Evolutionary conservation across 2,888 invertebrate genomes (phyloP), one percentile per base, ranked within the genome.

Genomic region (Limnephilus marmoratus): DNA sequence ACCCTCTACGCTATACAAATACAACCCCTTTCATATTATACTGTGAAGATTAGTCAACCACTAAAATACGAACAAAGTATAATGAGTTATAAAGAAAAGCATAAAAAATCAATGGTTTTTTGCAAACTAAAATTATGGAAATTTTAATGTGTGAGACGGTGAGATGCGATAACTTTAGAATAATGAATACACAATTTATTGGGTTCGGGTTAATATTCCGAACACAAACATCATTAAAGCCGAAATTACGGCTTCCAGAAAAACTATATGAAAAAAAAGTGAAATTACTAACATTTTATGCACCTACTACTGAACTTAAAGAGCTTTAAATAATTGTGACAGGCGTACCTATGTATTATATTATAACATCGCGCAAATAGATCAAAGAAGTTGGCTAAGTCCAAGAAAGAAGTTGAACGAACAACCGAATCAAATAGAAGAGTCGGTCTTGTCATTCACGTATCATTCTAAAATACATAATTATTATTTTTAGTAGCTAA

Each of bases 1-100:
- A 68, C 68, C 31, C 31, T 53, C 87, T 24, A 15, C 68, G 68
- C 87, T 31, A 45, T 41, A 68, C 68, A 53, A 34, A 87, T 87
- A 49, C 13, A 49, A 49, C 31, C 68, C 87, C 87, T 87, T 68
- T 53, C 31, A 31, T 41, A 85, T 87, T 5, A 68, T 37, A 68
- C 86, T 41, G 45, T 18, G 86, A 68, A 85, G 85, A 90, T 90
- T 90, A 90, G 45, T 83, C 34, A 85, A 41, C 45, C 85, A 85
- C 85, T 85, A 41, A 85, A 85, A 41, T 85, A 24, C 85, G n/a
- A 85, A 85, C 37, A 85, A 34, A 85, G 4, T 85, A 85, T 82
- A 15, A 34, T 34, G 4, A 68, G 7, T 68, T 68, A 9, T 24
- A 68, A 68, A 68, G 68, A 9, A 24, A 24, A 7, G 5, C 24